phyloP scores from a whole-genome alignment of 2,113 vertebrate species.

The Periophthalmus modestus region DNA sequence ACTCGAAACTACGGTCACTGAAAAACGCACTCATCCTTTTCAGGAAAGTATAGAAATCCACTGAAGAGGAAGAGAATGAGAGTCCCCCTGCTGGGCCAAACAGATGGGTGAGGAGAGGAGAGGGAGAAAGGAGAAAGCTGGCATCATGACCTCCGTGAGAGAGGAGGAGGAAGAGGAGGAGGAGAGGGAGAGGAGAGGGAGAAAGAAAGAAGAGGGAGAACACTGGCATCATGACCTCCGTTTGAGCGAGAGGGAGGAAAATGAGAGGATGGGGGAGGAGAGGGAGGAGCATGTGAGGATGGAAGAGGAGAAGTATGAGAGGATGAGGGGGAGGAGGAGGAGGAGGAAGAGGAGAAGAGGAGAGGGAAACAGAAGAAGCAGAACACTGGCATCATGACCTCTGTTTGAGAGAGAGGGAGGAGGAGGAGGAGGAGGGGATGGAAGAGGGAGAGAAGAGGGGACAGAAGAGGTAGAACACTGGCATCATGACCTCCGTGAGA shows the following conservation, averaged over 20 bases:
- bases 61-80: slow-evolving; percentile 59
- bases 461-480: no score
- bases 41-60: slow-evolving; percentile 62
- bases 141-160: slow-evolving; percentile 48
- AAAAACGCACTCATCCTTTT: slow-evolving; percentile 59
- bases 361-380: slow-evolving; percentile 29
- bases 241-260: no score
- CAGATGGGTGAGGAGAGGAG: slow-evolving; percentile 44
- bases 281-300: no score
- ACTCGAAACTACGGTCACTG: slow-evolving; percentile 23
- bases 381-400: slow-evolving; percentile 51
- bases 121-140: slow-evolving; percentile 21
- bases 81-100: slow-evolving; percentile 55
- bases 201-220: no score
- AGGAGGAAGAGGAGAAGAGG: no score
- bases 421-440: slow-evolving; percentile 8
- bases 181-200: background rate
- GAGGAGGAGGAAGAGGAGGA: slow-evolving; percentile 21
- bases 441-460: background rate
- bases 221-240: no score
- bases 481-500: no score
- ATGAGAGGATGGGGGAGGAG: no score
- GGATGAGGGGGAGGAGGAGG: no score
- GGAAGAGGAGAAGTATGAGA: no score
- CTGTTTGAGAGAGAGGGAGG: slow-evolving; percentile 1